Evolutionary conservation across 2,888 invertebrate species (phyloP), one percentile per base, ranked within the genome.

Genomic region (Myathropa florea): DNA sequence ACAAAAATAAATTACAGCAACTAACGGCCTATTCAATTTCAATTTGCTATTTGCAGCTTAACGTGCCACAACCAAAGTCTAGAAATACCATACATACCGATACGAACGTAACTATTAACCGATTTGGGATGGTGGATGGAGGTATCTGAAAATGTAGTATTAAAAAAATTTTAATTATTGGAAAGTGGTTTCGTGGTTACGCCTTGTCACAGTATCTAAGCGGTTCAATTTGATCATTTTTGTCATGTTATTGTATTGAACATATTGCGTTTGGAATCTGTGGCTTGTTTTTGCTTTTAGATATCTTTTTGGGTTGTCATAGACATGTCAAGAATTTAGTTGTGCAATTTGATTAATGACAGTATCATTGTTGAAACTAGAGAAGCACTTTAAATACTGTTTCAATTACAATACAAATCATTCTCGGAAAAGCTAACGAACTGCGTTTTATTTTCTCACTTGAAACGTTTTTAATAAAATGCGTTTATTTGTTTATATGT

Each of bases 1-100:
- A 80, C 59, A 79, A 79, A 79, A 65, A 72, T 65, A 72, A 72
- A 72, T 71, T 60, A 65, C 72, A 59, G n/a, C 30, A 60, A 36
- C 55, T 63, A 23, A 57, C 24, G 30, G 30, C 67, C 67, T 46
- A 53, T 67, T 76, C 76, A 67, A 76, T 76, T 76, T 76, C 76
- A 76, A 67, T 67, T 76, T 76, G 67, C 59, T 60, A 9, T 60
- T 67, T 67, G 46, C 55, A 65, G 46, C 59, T 60, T 57, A 60
- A 59, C 30, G 65, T 14, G 21, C 57, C 21, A 59, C 36, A 59
- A 23, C 70, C 26, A 59, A 59, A 46, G n/a, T 39, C 12, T n/a
- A 65, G 26, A 12, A 67, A 28, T 23, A 21, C 21, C n/a, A 28
- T 28, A n/a, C n/a, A 28, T 9, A 55, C 53, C n/a, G 23, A 26